These are phyloP conservation scores for Verasper variegatus DNA, from an alignment of 2,113 vertebrate species.

Conservation along the genomic window DNA sequence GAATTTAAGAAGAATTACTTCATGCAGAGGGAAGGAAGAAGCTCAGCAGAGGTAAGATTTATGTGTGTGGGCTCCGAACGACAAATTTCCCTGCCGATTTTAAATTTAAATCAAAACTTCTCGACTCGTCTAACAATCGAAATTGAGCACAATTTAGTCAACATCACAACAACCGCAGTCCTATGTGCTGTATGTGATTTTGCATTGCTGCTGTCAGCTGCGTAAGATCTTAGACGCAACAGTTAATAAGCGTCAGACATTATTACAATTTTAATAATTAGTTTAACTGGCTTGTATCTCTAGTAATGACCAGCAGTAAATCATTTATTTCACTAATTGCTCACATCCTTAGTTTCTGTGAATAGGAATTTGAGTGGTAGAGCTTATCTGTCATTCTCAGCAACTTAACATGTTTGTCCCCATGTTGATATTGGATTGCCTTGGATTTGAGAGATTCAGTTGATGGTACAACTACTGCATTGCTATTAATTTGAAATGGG, in stretches of 20 bases:
- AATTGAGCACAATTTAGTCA: neutral
- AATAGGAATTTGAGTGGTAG: too few species aligned
- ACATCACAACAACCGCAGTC: neutral
- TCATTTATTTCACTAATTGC: neutral
- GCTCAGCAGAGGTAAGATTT: conserved; percentile 74
- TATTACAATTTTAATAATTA: neutral
- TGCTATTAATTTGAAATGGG: neutral
- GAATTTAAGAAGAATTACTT: conserved; percentile 99
- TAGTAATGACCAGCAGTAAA: neutral
- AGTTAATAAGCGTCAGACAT: neutral
- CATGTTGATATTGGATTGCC: neutral
- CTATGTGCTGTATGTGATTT: neutral
- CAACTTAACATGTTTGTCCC: neutral
- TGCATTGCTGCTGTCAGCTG: neutral
- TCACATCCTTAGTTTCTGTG: neutral
- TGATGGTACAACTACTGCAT: neutral
- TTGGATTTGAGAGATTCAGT: neutral
- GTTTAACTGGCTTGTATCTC: neutral
- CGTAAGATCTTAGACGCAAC: neutral
- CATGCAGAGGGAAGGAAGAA: conserved; percentile 90
- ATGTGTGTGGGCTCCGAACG: neutral
- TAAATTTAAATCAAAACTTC: neutral
- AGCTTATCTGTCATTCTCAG: conserved; percentile 2
- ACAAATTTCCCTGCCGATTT: neutral
- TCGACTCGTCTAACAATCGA: neutral